Base-by-base conservation (phyloP, 1,140 invertebrate species). In the Hormaphis cornu region DNA sequence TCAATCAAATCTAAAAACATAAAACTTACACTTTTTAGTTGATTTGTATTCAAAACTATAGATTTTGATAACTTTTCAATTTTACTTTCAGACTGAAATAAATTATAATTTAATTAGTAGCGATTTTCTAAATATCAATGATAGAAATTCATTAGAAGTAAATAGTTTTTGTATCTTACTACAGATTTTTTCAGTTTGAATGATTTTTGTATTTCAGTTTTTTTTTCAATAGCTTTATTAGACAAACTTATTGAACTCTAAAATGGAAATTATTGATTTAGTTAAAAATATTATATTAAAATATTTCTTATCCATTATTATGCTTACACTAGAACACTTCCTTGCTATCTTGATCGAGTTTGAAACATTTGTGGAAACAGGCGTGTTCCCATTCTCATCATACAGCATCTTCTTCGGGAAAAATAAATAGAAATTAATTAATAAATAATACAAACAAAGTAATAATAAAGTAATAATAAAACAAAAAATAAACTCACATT, bases 121-220 rank as follows among this genome's bases (percentile, higher is more conserved):
- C n/a, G n/a, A n/a, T n/a, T n/a, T n/a, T n/a, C n/a, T n/a, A 10
- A 9, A n/a, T 26, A 37, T 40, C 5, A 58, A 40, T 22, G 37
- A 37, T 22, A 56, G 12, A 37, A 37, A 37, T 7, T 16, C 24
- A 56, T 8, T 12, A 22, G 37, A 16, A 30, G 3, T 9, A 2
- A 37, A 40, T 56, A n/a, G n/a, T n/a, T n/a, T n/a, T n/a, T n/a
- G n/a, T n/a, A n/a, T 37, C 53, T 56, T 56, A 56, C 53, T 24
- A 22, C 37, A 8, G 53, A 56, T 16, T 22, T 56, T 3, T 56
- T 56, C 8, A 56, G 16, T 14, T 37, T n/a, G 26, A 35, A 53
- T 2, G 24, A 28, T 10, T 10, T 14, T 10, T n/a, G n/a, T 14
- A n/a, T 1, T 18, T 53, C 50, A 28, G 14, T 18, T n/a, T 30